A percentile compares a stretch with the other conserved stretches of the same genome.
Evolutionary conservation across 2,888 invertebrate genomes (phyloP).

Genomic region (Patella caerulea): DNA sequence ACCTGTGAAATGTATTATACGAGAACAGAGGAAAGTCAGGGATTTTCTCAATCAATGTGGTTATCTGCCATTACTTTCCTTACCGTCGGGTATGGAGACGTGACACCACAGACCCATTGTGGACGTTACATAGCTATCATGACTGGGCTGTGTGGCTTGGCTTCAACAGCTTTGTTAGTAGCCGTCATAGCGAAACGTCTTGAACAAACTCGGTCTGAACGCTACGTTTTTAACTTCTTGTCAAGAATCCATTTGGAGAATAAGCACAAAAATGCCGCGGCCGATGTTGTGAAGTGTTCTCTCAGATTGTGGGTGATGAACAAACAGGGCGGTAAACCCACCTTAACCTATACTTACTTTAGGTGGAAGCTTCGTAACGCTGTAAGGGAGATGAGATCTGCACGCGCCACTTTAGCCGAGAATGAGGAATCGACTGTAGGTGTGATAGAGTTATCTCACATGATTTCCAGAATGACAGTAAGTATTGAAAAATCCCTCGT

Average conservation of each 20-base stretch:
- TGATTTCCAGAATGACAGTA: constrained; percentile 42
- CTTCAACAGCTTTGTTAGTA: constrained; percentile 58
- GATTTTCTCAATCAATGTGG: constrained; percentile 60
- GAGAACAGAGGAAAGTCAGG: constrained; percentile 37
- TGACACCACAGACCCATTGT: constrained; percentile 58
- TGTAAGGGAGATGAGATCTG: constrained; percentile 45
- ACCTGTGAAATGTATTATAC: constrained; percentile 62
- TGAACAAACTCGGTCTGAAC: constrained; percentile 56
- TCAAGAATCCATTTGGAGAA: constrained; percentile 55
- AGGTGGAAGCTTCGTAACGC: constrained; percentile 39
- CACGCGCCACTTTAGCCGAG: constrained; percentile 47
- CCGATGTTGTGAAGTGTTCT: constrained; percentile 57
- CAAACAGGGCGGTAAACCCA: constrained; percentile 9
- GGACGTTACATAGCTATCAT: constrained; percentile 59
- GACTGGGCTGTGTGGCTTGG: constrained; percentile 58
- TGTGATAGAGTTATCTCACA: constrained; percentile 55
- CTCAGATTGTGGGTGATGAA: constrained; percentile 31
- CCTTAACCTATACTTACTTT: constrained; percentile 25
- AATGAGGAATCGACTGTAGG: constrained; percentile 57
- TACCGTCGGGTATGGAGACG: constrained; percentile 61
- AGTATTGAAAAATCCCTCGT: constrained; percentile 27
- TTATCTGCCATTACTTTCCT: constrained; percentile 60
- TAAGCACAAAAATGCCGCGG: constrained; percentile 50
- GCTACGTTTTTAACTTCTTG: constrained; percentile 61
- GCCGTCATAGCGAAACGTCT: constrained; percentile 58